Conservation (phyloP, 2,888 invertebrate species). For the Trichogramma evanescens region DNA sequence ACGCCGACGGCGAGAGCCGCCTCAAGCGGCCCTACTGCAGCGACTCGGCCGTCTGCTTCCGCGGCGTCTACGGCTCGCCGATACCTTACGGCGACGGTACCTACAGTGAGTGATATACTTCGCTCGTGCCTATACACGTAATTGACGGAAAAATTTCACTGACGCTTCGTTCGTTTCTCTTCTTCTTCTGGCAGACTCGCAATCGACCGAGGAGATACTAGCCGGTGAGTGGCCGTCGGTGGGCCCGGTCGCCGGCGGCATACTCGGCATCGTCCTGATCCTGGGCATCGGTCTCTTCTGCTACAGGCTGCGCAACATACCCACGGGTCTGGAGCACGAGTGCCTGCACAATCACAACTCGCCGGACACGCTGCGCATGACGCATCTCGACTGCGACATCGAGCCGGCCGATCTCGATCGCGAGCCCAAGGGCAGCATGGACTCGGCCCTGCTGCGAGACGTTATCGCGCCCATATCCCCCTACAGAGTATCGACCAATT, state of each 20-base stretch:
- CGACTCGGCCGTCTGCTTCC: slow-evolving; percentile 74
- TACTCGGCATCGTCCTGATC: slow-evolving; percentile 73
- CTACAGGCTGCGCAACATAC: slow-evolving; percentile 59
- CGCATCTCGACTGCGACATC: slow-evolving; percentile 66
- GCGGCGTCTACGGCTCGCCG: slow-evolving; percentile 74
- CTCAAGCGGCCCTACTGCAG: slow-evolving; percentile 72
- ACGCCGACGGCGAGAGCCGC: slow-evolving; percentile 64
- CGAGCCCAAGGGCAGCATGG: slow-evolving; percentile 49
- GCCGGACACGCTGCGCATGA: slow-evolving; percentile 62
- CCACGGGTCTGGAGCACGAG: slow-evolving; percentile 51
- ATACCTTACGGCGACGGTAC: slow-evolving; percentile 76
- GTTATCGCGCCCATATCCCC: slow-evolving; percentile 72
- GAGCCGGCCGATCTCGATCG: slow-evolving; percentile 42
- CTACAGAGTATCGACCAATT: slow-evolving; percentile 77
- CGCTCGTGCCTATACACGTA: neutral
- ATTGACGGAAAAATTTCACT: neutral
- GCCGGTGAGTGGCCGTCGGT: slow-evolving; percentile 57
- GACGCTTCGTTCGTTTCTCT: neutral
- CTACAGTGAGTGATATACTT: slow-evolving; percentile 41
- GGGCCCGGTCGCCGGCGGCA: slow-evolving; percentile 80
- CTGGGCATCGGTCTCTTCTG: slow-evolving; percentile 79
- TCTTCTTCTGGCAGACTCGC: slow-evolving; percentile 34
- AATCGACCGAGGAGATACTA: slow-evolving; percentile 39
- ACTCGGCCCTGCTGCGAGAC: slow-evolving; percentile 58
- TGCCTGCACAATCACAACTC: slow-evolving; percentile 45